Evolutionary conservation across 2,888 invertebrate species (phyloP), one percentile per base, ranked within the genome.

Genomic region (Caenorhabditis sulstoni): DNA sequence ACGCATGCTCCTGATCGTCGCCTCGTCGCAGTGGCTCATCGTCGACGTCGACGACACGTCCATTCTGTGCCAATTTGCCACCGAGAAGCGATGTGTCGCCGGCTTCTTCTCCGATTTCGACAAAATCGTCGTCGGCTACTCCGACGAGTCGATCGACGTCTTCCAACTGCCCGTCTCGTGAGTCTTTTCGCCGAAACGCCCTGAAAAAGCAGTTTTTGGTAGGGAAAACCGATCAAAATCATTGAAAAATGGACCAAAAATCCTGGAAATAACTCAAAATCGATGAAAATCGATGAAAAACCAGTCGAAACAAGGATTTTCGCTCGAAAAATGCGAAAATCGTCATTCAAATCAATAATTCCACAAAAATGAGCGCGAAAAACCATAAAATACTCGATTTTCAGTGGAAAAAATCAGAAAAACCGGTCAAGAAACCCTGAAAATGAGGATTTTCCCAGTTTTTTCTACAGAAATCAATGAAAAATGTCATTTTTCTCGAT

Each of bases 21-120:
- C 97, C 90, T 95, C 96, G 0, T 96, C 96, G 90, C 96, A 95
- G 91, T 99, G 98, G 94, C 97, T 98, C 93, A 95, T 94, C 70
- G 94, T 94, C 86, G 94, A 94, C 91, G 94, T 94, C 91, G 95
- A 97, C 61, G 98, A 99, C 91, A 97, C 99, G 20, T 84, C 86
- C 5, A 83, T 81, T 14, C 59, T 88, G 14, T 82, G 86, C 23
- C 70, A 77, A 0, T 81, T 81, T 0, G 82, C 85, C 55, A 85
- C 83, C 18, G 47, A 65, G 7, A 39, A 79, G 35, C 78, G 84
- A 20, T 87, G 85, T 14, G 62, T 84, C 18, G 55, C 79, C 16
- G 89, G 89, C 14, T 92, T 79, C 47, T 75, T 90, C 8, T 82
- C 88, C 16, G 88, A 88, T 62, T 67, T 86, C 37, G 89, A 89